A percentile compares a stretch with the other conserved stretches of the same genome.
These are phyloP conservation scores for Sinocyclocheilus grahami DNA, from an alignment of 2,113 vertebrate genomes.

Conservation along the genomic window DNA sequence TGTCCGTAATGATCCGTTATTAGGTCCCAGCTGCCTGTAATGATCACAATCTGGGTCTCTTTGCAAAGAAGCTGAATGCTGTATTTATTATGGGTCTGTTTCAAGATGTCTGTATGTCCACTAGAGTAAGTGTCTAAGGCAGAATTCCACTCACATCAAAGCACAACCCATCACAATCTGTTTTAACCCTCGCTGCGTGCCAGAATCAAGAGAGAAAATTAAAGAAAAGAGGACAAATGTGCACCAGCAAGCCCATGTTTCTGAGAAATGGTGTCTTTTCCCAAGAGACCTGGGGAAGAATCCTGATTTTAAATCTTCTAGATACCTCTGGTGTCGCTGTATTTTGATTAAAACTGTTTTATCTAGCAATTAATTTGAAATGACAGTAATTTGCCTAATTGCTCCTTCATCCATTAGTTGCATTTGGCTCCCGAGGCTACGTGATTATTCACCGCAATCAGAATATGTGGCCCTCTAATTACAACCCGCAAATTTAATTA, in stretches of 20 bases:
- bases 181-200: background rate
- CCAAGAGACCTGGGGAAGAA: slow-evolving; percentile 25
- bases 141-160: background rate
- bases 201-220: slow-evolving; percentile 6
- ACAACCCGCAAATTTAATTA: slow-evolving; percentile 57
- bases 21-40: background rate
- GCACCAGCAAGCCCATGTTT: background rate
- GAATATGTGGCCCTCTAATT: slow-evolving; percentile 48
- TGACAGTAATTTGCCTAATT: slow-evolving; percentile 56
- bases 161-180: background rate
- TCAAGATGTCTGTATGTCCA: background rate
- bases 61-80: background rate
- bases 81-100: slow-evolving; percentile 3
- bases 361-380: slow-evolving; percentile 55
- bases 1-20: slow-evolving; percentile 9
- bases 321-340: slow-evolving; percentile 1
- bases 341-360: slow-evolving; percentile 55
- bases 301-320: slow-evolving; percentile 22
- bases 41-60: background rate
- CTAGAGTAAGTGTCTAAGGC: background rate
- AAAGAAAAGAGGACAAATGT: background rate
- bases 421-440: slow-evolving; percentile 50
- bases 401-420: slow-evolving; percentile 48
- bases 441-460: slow-evolving; percentile 55
- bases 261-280: slow-evolving; percentile 24